phyloP scores from a whole-genome alignment of 2,888 invertebrate genomes.

The Bombylius discolor region DNA sequence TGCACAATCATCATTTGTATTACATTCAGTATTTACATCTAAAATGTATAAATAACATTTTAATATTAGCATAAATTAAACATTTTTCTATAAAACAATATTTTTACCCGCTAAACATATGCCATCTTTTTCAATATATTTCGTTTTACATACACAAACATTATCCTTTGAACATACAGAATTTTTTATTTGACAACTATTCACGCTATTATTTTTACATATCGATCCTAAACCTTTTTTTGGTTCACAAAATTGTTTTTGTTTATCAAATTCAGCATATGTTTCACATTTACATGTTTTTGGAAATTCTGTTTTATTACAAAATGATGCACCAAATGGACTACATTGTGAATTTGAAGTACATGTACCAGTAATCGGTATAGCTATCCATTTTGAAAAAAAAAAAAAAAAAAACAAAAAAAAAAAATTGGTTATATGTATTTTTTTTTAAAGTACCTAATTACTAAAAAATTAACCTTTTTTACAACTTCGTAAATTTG shows the following conservation, averaged over 20 bases:
- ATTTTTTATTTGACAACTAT: constrained; percentile 21
- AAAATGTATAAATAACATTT: no score
- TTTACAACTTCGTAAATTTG: constrained; percentile 28
- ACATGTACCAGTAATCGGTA: constrained; percentile 17
- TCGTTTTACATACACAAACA: constrained; percentile 25
- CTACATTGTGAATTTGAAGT: constrained; percentile 33
- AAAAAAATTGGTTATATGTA: no score
- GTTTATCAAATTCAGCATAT: constrained; percentile 29
- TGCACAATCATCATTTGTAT: no score
- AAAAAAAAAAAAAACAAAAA: no score
- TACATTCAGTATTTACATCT: no score
- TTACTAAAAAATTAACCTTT: no score
- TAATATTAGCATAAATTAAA: no score
- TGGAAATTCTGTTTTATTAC: constrained; percentile 23
- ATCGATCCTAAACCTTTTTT: constrained; percentile 28
- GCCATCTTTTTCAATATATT: constrained; percentile 23
- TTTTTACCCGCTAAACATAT: constrained; percentile 24
- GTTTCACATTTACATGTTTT: constrained; percentile 31
- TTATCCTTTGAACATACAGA: constrained; percentile 27
- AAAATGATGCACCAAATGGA: constrained; percentile 27
- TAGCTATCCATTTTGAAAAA: no score
- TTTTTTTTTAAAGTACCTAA: no score
- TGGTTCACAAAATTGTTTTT: constrained; percentile 27
- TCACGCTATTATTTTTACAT: constrained; percentile 25
- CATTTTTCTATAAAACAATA: no score